Evolutionary conservation across 2,797 vertebrate species (phyloP), one percentile per base, ranked within the genome.

Genomic region (Yasuhikotakia modesta): DNA sequence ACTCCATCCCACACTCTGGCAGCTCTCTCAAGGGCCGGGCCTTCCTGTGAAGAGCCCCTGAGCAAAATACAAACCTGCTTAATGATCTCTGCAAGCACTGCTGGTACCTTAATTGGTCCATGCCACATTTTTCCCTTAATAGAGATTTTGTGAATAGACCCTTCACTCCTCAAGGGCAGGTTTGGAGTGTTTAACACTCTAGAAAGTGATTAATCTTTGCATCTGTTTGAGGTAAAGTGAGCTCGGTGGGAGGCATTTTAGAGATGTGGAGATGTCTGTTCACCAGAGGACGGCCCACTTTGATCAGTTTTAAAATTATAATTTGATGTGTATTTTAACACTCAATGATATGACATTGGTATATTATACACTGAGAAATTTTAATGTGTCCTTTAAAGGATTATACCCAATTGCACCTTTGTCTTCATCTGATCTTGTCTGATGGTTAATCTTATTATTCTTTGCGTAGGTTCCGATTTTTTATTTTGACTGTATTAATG

Each of bases 131-230:
- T 68, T 73, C 70, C 75, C 69, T 76, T 81, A 81, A 82, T 84
- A 80, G 58, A 73, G 68, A 75, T 78, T 80, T 78, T 60, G 63
- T 80, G 76, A 81, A 79, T 70, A 61, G 79, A 79, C 78, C 83
- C 82, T 81, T 86, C 80, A 81, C 60, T 81, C 73, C 81, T 84
- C 78, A 78, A 72, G 79, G 76, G 79, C 75, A 35, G 66, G 52
- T 76, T 66, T 83, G 50, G 67, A 84, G 81, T 70, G 74, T 46
- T 79, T 76, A 82, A 81, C 74, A 76, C 80, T 69, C 69, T 72
- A 78, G 43, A 77, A 68, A 81, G 79, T 81, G 68, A 84, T 85
- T 85, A 63, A 82, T 85, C 82, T 82, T 63, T 85, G 75, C 64
- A 76, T 70, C 79, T 65, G 65, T 81, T 81, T 71, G 81, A 87